phyloP scores from a whole-genome alignment of 2,888 invertebrate species.

The Rutpela maculata region DNA sequence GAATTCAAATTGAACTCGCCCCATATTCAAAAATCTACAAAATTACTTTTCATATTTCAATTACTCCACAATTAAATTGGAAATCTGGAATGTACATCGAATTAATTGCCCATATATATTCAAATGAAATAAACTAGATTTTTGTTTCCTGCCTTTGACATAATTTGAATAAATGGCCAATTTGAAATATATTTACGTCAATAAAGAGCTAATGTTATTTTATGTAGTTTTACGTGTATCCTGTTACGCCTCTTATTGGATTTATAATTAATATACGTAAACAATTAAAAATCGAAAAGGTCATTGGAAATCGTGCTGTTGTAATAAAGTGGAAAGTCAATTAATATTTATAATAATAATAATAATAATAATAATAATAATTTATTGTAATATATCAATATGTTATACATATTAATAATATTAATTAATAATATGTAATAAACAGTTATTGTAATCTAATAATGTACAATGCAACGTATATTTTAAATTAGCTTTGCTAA shows the following conservation, averaged over 20 bases:
- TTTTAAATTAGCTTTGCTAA: no score
- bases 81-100: neutral
- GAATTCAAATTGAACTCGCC: no score
- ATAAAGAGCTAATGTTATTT: neutral
- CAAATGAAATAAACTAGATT: neutral
- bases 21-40: no score
- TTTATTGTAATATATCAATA: neutral
- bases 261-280: slow-evolving; percentile 6
- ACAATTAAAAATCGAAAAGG: slow-evolving; percentile 13
- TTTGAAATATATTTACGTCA: neutral
- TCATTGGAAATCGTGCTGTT: neutral
- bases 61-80: neutral
- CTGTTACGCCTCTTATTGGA: neutral
- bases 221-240: slow-evolving; percentile 5
- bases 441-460: no score
- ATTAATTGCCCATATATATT: neutral
- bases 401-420: neutral
- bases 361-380: no score
- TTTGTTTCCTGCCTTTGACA: neutral
- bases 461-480: no score
- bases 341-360: no score
- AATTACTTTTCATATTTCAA: neutral
- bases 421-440: no score
- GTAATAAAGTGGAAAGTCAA: neutral
- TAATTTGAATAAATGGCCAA: neutral